These are phyloP conservation scores for Heliconius congener DNA, from an alignment of 1,140 invertebrate genomes.

Conservation along the genomic window DNA sequence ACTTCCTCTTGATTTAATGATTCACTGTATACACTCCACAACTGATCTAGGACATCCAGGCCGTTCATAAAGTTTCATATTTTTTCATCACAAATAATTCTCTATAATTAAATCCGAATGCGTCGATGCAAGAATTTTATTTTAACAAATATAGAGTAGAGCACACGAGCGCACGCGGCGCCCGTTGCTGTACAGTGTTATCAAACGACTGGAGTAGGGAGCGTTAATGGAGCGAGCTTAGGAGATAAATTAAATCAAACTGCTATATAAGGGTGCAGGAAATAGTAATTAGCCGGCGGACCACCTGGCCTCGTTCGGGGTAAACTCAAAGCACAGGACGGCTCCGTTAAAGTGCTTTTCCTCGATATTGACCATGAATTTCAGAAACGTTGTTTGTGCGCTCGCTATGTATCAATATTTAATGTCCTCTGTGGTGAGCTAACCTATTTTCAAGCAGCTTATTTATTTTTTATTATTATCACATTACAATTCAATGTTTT, in stretches of 20 bases:
- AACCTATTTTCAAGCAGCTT: constrained; percentile 9
- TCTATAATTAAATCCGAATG: neutral
- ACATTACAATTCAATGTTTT: too few relatives aligned
- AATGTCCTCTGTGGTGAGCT: neutral
- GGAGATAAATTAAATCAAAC: constrained; percentile 74
- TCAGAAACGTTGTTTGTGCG: constrained; percentile 19
- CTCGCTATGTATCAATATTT: constrained; percentile 13
- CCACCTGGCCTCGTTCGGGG: constrained; percentile 34
- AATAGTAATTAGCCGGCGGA: constrained; percentile 58
- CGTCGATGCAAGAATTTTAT: constrained; percentile 16
- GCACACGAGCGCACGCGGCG: constrained; percentile 48
- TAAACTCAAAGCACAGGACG: constrained; percentile 21
- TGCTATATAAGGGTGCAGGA: constrained; percentile 67
- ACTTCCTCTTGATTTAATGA: constrained; percentile 57
- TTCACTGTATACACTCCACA: constrained; percentile 41
- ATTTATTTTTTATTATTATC: neutral
- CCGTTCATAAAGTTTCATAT: neutral
- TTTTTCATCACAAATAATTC: neutral
- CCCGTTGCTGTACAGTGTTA: constrained; percentile 62
- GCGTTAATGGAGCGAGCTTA: constrained; percentile 69
- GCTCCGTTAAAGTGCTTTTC: constrained; percentile 16
- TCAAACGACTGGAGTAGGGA: constrained; percentile 52
- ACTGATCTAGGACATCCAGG: constrained; percentile 30
- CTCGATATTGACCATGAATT: constrained; percentile 33
- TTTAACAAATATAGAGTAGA: constrained; percentile 16